Evolutionary conservation across 92 coral and sea anemone species (phyloP), one percentile per base, ranked within the genome.

Genomic region (Nematostella vectensis): DNA sequence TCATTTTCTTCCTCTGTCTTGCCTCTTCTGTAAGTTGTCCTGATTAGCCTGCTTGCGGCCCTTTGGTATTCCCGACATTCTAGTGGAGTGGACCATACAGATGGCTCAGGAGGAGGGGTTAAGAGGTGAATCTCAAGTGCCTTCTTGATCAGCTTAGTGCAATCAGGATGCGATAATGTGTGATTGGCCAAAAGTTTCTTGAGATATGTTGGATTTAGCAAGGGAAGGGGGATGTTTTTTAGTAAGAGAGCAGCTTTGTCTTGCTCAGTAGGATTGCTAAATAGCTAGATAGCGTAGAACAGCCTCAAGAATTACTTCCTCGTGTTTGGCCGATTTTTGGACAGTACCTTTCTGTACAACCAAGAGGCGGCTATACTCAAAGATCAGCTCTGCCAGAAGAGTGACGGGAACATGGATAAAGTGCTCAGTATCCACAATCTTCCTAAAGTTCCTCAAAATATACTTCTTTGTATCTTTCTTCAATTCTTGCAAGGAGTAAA

Each of bases 281-380:
- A 84, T 86, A 21, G 77, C 55, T 3, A 77, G 43, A 28, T 89
- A 89, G 3, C 48, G 58, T 0, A 89, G 37, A 15, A 80, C 80
- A 1, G 59, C 65, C 54, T 89, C 58, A 20, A 89, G 68, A 50
- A 89, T 76, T 27, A 65, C 54, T 36, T 77, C 63, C 44, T 89
- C 96, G 40, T 78, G 80, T 45, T 68, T 65, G 31, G 63, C 78
- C 12, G 54, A 73, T 16, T 71, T 48, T 4, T 83, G 83, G 21
- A 84, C 71, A 47, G 75, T 8, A 16, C 71, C 79, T 27, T 84
- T 63, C 50, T 61, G 53, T 15, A 52, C 69, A 4, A 89, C 83
- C 31, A 77, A 59, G 26, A 88, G 52, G 13, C 65, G 69, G 17
- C 77, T 75, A 15, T n/a, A n/a, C n/a, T 67, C 69, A 8, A 63